A percentile compares a stretch with the other conserved stretches of the same genome.
Evolutionary conservation across 1,140 invertebrate species (phyloP).

Genomic region (Bicyclus anynana): DNA sequence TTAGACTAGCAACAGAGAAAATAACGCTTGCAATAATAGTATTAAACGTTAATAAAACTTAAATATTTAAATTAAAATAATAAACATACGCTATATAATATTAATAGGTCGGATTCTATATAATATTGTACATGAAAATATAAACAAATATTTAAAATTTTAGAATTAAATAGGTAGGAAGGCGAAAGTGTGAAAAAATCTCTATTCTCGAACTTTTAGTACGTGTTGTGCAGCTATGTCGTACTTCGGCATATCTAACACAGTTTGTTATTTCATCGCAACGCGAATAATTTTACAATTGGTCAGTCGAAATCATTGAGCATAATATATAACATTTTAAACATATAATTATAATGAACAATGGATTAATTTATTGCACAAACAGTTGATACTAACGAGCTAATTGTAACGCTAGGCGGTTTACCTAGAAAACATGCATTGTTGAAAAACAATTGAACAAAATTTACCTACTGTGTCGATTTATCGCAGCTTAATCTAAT

Average conservation of each 20-base stretch:
- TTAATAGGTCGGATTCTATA: background rate
- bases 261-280: constrained; percentile 6
- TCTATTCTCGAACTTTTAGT: background rate
- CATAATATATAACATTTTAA: constrained; percentile 48
- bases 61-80: background rate
- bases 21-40: background rate
- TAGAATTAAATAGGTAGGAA: background rate
- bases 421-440: constrained; percentile 40
- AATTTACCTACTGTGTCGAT: constrained; percentile 48
- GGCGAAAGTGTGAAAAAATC: background rate
- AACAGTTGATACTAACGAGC: constrained; percentile 60
- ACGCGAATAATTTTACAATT: constrained; percentile 38
- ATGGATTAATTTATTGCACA: constrained; percentile 69
- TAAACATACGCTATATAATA: background rate
- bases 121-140: too few relatives aligned
- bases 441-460: constrained; percentile 45
- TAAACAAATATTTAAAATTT: background rate
- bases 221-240: background rate
- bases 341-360: constrained; percentile 57
- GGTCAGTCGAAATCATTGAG: constrained; percentile 75
- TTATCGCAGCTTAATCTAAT: constrained; percentile 53
- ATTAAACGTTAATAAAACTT: background rate
- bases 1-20: constrained; percentile 3
- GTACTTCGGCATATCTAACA: background rate
- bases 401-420: constrained; percentile 59